A percentile compares a stretch with the other conserved stretches of the same genome.
Conservation (phyloP, 64 coral and sea anemone genomes). For the Hydrozoanthus tunicans region DNA sequence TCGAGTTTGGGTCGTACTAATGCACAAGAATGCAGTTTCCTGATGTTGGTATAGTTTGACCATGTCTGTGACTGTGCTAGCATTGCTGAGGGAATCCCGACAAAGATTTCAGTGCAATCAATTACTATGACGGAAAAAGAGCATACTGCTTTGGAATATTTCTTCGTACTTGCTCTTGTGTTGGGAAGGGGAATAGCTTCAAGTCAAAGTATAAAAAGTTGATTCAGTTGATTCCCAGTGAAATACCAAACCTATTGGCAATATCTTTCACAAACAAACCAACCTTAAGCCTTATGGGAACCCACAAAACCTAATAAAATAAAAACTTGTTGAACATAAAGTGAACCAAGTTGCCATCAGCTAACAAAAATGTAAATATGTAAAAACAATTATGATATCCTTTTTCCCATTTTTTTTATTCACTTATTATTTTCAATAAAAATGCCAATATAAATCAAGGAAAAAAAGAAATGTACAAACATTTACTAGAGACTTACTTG, state of each 20-base stretch:
- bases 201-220: constrained; percentile 55
- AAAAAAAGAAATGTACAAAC: constrained; percentile 13
- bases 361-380: constrained; percentile 3
- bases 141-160: constrained; percentile 51
- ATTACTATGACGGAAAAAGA: constrained; percentile 44
- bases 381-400: constrained; percentile 32
- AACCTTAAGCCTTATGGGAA: background rate
- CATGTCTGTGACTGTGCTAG: constrained; percentile 23
- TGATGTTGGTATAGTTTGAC: constrained; percentile 31
- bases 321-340: too few relatives aligned
- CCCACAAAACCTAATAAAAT: too few relatives aligned
- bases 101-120: constrained; percentile 20
- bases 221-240: constrained; percentile 35
- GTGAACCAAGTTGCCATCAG: too few relatives aligned
- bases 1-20: too few relatives aligned
- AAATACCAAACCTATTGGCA: constrained; percentile 30
- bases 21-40: too few relatives aligned
- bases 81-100: constrained; percentile 38
- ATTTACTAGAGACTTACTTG: constrained; percentile 16
- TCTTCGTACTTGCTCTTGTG: constrained; percentile 6
- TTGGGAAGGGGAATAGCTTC: constrained; percentile 40
- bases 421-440: constrained; percentile 33
- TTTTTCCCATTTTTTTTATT: constrained; percentile 27
- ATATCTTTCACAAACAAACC: constrained; percentile 50
- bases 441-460: constrained; percentile 18